Evolutionary conservation across 1,140 invertebrate genomes (phyloP), one percentile per base, ranked within the genome.

Genomic region (Mizuhopecten yessoensis): DNA sequence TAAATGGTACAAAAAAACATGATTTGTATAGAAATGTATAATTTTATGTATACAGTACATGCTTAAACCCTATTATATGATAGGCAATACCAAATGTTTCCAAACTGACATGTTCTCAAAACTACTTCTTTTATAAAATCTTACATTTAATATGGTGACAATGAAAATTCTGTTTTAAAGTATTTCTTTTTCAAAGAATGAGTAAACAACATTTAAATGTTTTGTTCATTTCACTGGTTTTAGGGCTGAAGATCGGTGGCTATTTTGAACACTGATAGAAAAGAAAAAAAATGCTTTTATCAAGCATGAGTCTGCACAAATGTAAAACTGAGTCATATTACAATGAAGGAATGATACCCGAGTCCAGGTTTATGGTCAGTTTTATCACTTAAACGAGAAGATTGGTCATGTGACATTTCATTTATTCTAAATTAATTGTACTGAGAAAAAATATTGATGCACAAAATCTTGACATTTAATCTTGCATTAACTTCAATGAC

Each of bases 331-430:
- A n/a, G 57, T 75, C 57, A 17, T 75, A 75, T 75, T 75, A 29
- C 57, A 29, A 7, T 17, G 17, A 13, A 45, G 23, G 5, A 29
- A n/a, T 29, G 57, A 3, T 17, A 75, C n/a, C 17, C 5, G 57
- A 75, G 57, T 75, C 57, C 57, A 75, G n/a, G 5, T 75, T 75
- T 75, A 75, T 75, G 57, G 57, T 75, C 23, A 75, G 57, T 75
- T 75, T 75, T 75, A 75, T 75, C n/a, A 29, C 57, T 5, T 29
- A n/a, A 75, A 29, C 23, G 57, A 75, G 57, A 75, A 75, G 57
- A n/a, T 29, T 75, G 23, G n/a, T 75, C 57, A 23, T 75, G n/a
- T n/a, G 57, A 75, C 20, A n/a, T 75, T 75, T 75, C 57, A 29
- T 75, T 75, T 29, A n/a, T 75, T 75, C 57, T 75, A 9, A 29